Evolutionary conservation across 2,113 vertebrate genomes (phyloP).

Genomic region (Sprattus sprattus): DNA sequence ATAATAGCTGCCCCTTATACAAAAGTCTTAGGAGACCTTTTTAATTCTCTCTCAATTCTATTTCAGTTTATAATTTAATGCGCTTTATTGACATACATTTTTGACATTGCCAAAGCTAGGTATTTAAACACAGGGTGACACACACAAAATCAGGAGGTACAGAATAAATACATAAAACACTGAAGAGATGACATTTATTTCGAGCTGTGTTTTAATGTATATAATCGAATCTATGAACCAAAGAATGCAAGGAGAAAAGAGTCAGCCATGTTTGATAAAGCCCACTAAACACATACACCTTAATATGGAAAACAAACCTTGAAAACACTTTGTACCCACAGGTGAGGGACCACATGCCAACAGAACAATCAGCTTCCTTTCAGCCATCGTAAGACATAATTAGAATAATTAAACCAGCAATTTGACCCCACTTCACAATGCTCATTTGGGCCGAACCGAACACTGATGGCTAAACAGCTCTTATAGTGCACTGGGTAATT

Average conservation of each 20-base stretch:
- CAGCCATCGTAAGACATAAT: conserved; percentile 53
- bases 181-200: not conserved
- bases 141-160: no score
- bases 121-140: no score
- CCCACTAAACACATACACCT: not conserved
- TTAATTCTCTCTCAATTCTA: no score
- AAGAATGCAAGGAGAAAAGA: not conserved
- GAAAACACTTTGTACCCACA: not conserved
- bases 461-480: conserved; percentile 50
- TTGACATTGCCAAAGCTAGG: no score
- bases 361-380: not conserved
- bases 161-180: no score
- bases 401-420: conserved; percentile 59
- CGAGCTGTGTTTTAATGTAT: not conserved
- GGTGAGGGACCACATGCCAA: conserved; percentile 1
- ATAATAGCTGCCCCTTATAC: not conserved
- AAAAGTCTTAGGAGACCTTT: not conserved
- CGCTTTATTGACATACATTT: no score
- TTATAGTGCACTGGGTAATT: conserved; percentile 51
- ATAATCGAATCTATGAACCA: not conserved
- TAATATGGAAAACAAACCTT: not conserved
- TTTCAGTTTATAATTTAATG: no score
- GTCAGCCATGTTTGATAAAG: not conserved
- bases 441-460: conserved; percentile 46
- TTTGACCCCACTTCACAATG: conserved; percentile 53